Base-by-base conservation (phyloP, 2,113 vertebrate genomes). In the Poeciliopsis occidentalis region DNA sequence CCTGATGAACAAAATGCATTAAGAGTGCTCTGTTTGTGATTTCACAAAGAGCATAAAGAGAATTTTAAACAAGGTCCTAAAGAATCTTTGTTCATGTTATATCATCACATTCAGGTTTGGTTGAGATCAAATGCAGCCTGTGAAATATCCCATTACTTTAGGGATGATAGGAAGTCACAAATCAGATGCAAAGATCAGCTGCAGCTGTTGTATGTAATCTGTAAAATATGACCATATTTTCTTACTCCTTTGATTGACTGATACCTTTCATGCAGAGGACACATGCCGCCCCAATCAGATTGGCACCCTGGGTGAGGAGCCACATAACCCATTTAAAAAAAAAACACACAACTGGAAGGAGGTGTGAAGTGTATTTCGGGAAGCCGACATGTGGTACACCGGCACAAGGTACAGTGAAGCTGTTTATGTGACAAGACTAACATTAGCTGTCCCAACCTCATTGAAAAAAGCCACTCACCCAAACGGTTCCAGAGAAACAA, bases 401-500 rank as follows among this genome's bases (percentile, higher is more conserved):
- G 24, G 51, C 24, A 31, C 31, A 11, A 41, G 29, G 64, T 66
- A 51, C 81, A 60, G 61, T 80, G 26, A 81, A 64, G 67, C 44
- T 44, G 13, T 64, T 44, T 61, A 13, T n/a, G 11, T 39, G n/a
- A n/a, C 11, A 39, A 7, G 34, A 39, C 24, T n/a, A 39, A 39
- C 34, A 65, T 15, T 27, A 29, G 37, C 64, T 1, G 12, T 17
- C n/a, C 37, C 12, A 2, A 39, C 3, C 17, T 41, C 8, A 30
- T 11, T 26, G 79, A 60, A 57, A 71, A 60, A 54, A 31, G 0
- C 0, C 4, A n/a, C 44, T 69, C 29, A 71, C 67, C 65, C 64
- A 75, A 89, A 88, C 65, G 81, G 80, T 76, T 78, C 77, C 8
- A 0, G 44, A 27, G 54, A 78, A 85, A 89, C 90, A 89, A 82